Conservation (phyloP, 2,888 invertebrate genomes). For the Helicoverpa assulta region DNA sequence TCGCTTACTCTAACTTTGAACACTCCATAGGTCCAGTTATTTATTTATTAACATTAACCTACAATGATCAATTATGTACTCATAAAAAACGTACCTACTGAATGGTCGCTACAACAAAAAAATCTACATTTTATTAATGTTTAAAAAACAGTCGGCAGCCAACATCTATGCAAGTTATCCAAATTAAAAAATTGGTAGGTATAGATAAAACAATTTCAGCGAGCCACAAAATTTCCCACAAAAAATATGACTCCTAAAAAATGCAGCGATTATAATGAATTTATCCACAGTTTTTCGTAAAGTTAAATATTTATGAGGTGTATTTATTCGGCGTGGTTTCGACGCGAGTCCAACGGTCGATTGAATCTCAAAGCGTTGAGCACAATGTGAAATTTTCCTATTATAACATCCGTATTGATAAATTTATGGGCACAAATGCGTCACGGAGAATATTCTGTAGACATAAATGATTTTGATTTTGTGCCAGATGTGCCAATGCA, state of each 20-base stretch:
- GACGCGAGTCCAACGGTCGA: conserved; percentile 66
- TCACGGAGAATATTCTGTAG: conserved; percentile 56
- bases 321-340: conserved; percentile 64
- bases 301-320: conserved; percentile 69
- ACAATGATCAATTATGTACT: no score
- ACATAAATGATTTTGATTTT: conserved; percentile 57
- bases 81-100: no score
- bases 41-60: no score
- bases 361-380: conserved; percentile 72
- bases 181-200: conserved; percentile 4
- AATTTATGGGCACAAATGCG: conserved; percentile 62
- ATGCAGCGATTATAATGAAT: conserved; percentile 36
- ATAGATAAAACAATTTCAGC: neutral
- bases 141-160: neutral
- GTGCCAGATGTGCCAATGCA: conserved; percentile 27
- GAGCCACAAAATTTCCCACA: neutral
- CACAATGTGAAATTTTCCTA: conserved; percentile 71
- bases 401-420: conserved; percentile 67
- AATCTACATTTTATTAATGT: no score
- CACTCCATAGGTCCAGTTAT: neutral
- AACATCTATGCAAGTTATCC: neutral
- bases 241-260: conserved; percentile 24
- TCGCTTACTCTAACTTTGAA: no score
- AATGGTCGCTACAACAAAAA: no score
- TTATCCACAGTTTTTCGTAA: conserved; percentile 52